A percentile compares a stretch with the other conserved stretches of the same genome.
phyloP scores from a whole-genome alignment of 1,140 invertebrate species.

The Brachionus plicatilis region DNA sequence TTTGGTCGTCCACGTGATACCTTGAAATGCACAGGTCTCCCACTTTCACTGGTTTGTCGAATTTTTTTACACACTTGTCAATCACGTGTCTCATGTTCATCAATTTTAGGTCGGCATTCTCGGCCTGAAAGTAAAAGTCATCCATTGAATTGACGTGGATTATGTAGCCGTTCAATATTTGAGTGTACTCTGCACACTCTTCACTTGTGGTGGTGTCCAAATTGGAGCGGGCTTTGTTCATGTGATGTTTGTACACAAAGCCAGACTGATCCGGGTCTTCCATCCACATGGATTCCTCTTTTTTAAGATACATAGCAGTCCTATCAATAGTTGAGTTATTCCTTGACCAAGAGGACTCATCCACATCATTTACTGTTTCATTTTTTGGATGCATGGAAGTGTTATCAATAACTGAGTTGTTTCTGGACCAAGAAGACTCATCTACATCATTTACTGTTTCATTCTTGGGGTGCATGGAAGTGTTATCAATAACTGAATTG shows the following conservation, averaged over 20 bases:
- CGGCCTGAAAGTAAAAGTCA: conserved; percentile 26
- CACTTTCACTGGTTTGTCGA: background rate
- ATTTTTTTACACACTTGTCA: background rate
- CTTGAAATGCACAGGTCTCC: background rate
- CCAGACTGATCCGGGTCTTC: background rate
- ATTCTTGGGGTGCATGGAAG: background rate
- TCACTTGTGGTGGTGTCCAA: background rate
- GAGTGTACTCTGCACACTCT: background rate
- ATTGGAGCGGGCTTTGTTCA: background rate
- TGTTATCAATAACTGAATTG: background rate
- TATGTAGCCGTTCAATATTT: background rate
- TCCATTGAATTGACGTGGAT: conserved; percentile 33
- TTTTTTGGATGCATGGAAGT: background rate
- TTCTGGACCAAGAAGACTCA: background rate
- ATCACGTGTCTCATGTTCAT: conserved; percentile 31
- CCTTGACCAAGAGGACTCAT: background rate
- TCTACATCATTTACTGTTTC: background rate
- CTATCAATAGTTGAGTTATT: background rate
- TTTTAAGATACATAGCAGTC: background rate
- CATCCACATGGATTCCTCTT: background rate
- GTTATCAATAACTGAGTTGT: background rate
- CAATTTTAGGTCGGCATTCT: background rate
- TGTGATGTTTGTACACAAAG: background rate
- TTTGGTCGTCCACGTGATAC: conserved; percentile 7
- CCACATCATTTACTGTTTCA: background rate